Evolutionary conservation across 2,113 vertebrate species (phyloP), one percentile per base, ranked within the genome.

Genomic region (Abramis brama): DNA sequence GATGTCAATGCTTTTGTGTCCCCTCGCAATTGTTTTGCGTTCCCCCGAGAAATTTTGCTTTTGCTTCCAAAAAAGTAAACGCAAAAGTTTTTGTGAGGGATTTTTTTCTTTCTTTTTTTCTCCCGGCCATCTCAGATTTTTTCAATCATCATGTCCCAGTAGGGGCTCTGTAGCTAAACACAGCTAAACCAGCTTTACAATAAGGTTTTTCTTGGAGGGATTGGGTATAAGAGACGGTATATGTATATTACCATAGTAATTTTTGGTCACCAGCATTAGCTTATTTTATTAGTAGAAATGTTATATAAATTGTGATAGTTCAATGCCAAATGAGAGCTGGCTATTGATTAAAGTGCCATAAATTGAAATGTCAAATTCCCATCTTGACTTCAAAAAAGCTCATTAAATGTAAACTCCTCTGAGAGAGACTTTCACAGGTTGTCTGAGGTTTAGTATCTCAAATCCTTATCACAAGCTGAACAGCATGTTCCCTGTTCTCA

Each of bases 341-440:
- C 68, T 73, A 50, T 39, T 83, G 52, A 73, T 83, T 73, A n/a
- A 52, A 23, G 43, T 33, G 66, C 52, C 33, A 73, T 83, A 43
- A 83, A 83, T 83, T 71, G 68, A 83, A 83, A 83, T 59, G 68
- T 73, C 50, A 59, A 71, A 73, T 73, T 83, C 23, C 33, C 68
- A 74, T 59, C 50, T 74, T 73, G 50, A 71, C 68, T 57, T 74
- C 68, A 57, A 68, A 82, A 50, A 70, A 70, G 45, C 30, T 82
- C 19, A 70, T 82, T 82, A 82, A 55, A 50, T 52, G n/a, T 10
- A 21, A 43, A 70, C 30, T 70, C 62, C 62, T 70, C 45, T 1
- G 62, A 82, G 80, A 68, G 47, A 70, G 62, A 82, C 43, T 4
- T 70, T 21, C 64, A 70, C 80, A 50, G 45, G 80, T 68, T 82